A percentile compares a stretch with the other conserved stretches of the same genome.
Evolutionary conservation across 2,797 vertebrate genomes (phyloP).

Genomic region (Selene dorsalis): DNA sequence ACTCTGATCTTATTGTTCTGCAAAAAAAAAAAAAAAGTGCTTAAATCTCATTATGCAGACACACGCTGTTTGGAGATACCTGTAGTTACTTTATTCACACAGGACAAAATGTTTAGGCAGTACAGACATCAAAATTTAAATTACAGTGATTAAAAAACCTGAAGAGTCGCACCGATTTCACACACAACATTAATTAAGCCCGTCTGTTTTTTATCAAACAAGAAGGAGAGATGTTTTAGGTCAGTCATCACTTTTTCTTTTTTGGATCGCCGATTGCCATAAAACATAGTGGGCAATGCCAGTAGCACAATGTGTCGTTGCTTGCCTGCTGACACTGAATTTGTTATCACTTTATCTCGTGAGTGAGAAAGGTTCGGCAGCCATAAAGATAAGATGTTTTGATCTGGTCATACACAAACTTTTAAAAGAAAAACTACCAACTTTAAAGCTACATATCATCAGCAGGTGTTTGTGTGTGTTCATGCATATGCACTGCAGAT

Average conservation of each 20-base stretch:
- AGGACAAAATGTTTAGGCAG: neutral
- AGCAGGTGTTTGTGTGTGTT: neutral
- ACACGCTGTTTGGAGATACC: too few relatives aligned
- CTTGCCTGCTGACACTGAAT: slow-evolving; percentile 20
- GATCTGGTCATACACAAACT: neutral
- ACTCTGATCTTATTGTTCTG: neutral
- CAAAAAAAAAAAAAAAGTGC: neutral
- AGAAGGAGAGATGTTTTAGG: neutral
- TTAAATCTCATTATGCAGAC: neutral
- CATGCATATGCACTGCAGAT: neutral
- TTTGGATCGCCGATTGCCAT: neutral
- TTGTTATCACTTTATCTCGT: slow-evolving; percentile 13
- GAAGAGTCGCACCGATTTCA: neutral
- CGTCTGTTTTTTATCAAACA: neutral
- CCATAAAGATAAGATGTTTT: slow-evolving; percentile 58
- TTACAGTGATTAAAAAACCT: neutral
- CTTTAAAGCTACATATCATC: neutral
- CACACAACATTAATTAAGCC: neutral
- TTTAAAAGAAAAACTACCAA: neutral
- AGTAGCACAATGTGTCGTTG: neutral
- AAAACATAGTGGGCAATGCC: slow-evolving; percentile 1
- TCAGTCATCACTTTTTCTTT: neutral
- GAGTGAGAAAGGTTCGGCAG: neutral
- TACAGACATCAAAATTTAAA: neutral
- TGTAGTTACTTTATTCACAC: neutral